These are phyloP conservation scores for Papilio polytes DNA, from an alignment of 1,140 invertebrate species.

Conservation along the genomic window DNA sequence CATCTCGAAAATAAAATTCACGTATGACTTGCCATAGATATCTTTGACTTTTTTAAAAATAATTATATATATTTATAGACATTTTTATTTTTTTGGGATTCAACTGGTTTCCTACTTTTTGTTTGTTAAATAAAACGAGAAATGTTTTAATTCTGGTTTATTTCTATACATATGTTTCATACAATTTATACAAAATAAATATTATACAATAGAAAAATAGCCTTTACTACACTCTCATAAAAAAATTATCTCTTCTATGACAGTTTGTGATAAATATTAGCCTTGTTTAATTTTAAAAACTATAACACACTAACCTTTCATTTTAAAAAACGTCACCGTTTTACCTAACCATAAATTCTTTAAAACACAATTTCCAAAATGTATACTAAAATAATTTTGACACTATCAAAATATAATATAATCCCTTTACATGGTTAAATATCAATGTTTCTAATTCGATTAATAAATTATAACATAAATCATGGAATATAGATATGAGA, in stretches of 20 bases:
- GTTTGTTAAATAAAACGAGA: slow-evolving; percentile 38
- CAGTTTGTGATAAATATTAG: not conserved
- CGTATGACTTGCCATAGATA: slow-evolving; percentile 32
- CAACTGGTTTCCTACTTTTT: not conserved
- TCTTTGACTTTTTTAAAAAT: no score
- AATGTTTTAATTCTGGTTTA: slow-evolving; percentile 31
- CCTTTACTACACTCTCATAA: not conserved
- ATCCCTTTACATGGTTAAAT: no score
- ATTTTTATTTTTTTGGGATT: not conserved
- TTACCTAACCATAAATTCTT: no score
- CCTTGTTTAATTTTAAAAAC: not conserved
- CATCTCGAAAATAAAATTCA: slow-evolving; percentile 69
- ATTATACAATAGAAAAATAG: slow-evolving; percentile 38
- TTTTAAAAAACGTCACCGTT: no score
- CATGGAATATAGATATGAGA: no score
- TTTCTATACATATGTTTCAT: slow-evolving; percentile 14
- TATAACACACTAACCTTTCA: no score
- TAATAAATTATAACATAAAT: no score
- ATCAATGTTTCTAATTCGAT: no score
- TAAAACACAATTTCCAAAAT: no score
- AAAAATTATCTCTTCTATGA: not conserved
- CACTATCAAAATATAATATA: no score
- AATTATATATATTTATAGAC: no score
- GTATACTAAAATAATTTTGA: no score
- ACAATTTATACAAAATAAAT: slow-evolving; percentile 33